Conservation (phyloP, 1,140 invertebrate genomes). For the Melitaea cinxia region DNA sequence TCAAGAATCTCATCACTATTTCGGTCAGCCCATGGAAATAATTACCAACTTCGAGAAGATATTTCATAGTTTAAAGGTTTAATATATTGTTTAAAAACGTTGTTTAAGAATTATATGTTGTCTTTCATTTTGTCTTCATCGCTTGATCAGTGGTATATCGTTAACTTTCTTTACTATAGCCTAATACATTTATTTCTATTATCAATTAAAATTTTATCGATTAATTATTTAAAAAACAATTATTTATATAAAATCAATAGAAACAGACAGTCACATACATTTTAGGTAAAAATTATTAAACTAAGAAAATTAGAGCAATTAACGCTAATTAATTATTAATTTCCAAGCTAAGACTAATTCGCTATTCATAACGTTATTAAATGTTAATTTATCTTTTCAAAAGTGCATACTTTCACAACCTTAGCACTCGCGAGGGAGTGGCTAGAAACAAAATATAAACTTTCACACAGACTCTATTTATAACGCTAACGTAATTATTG, state of each 20-base stretch:
- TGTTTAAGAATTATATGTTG: too few species aligned
- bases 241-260: background rate
- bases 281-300: too few species aligned
- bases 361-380: slow-evolving; percentile 38
- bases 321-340: slow-evolving; percentile 35
- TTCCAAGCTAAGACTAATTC: slow-evolving; percentile 26
- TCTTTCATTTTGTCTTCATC: too few species aligned
- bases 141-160: too few species aligned
- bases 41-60: too few species aligned
- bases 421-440: slow-evolving; percentile 30
- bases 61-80: too few species aligned
- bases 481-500: slow-evolving; percentile 1
- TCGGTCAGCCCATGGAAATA: too few species aligned
- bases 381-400: slow-evolving; percentile 39
- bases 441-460: slow-evolving; percentile 36
- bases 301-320: slow-evolving; percentile 33
- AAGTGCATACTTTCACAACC: slow-evolving; percentile 42
- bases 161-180: too few species aligned
- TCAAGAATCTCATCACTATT: too few species aligned
- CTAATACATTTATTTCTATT: too few species aligned
- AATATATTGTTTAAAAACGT: too few species aligned
- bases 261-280: background rate
- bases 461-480: slow-evolving; percentile 34
- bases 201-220: too few species aligned
- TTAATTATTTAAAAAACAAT: background rate